phyloP scores from a whole-genome alignment of 1,140 invertebrate genomes.

The Diabrotica virgifera region DNA sequence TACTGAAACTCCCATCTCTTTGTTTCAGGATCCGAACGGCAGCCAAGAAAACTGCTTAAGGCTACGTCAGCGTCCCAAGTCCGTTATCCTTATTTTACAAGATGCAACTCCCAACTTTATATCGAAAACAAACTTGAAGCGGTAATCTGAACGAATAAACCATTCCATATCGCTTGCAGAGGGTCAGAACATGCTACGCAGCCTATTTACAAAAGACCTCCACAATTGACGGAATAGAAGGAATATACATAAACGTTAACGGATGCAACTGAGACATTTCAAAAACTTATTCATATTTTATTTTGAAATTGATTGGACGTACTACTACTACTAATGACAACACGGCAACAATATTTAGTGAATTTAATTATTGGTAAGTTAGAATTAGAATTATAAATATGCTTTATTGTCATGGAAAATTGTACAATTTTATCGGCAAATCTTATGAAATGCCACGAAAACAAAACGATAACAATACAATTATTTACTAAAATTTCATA shows the following conservation, averaged over 20 bases:
- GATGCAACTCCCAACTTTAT: constrained; percentile 6
- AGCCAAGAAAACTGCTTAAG: not conserved
- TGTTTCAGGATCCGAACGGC: constrained; percentile 2
- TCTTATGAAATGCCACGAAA: too few relatives aligned
- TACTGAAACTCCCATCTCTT: constrained; percentile 4
- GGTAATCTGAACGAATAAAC: constrained; percentile 6
- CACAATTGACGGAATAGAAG: not conserved
- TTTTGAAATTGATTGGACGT: too few relatives aligned
- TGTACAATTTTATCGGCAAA: too few relatives aligned
- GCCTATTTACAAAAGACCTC: not conserved
- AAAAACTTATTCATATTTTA: too few relatives aligned
- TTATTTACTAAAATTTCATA: too few relatives aligned
- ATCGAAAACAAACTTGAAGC: constrained; percentile 5
- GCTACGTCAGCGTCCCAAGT: constrained; percentile 3
- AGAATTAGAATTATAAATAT: too few relatives aligned
- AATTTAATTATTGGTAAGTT: too few relatives aligned
- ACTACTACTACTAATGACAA: too few relatives aligned
- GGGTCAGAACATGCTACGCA: not conserved
- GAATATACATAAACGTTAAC: too few relatives aligned
- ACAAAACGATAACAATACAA: too few relatives aligned
- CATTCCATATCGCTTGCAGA: not conserved
- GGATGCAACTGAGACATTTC: not conserved
- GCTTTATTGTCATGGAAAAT: too few relatives aligned
- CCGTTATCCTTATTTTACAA: not conserved
- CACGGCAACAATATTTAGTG: too few relatives aligned